Evolutionary conservation across 2,113 vertebrate species (phyloP), one percentile per base, ranked within the genome.

Genomic region (Chauna torquata): DNA sequence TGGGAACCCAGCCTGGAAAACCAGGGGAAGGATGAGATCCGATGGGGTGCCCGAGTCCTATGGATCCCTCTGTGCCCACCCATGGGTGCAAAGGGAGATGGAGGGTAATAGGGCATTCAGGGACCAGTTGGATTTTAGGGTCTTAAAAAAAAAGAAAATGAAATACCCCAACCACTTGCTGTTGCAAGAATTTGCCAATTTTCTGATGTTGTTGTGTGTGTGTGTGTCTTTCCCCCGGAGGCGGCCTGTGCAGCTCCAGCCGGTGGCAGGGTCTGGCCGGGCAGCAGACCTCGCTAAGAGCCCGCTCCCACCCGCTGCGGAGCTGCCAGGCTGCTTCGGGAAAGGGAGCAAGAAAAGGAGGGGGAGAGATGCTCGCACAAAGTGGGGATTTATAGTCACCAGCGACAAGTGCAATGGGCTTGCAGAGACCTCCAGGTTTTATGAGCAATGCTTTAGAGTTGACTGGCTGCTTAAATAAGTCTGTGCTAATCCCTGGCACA

Each of bases 391-490:
- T 94, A 82, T 40, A 30, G 90, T 22, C 70, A 58, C 80, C 8
- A 2, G 83, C 3, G n/a, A 74, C 83, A 94, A 92, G 82, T 80
- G 83, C 2, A 1, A 89, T 80, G 61, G 90, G 72, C 93, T 85
- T 1, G 1, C 25, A 10, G 81, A 70, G 78, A 93, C 83, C 81
- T 89, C 82, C 58, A 22, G 74, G 34, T 76, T 97, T 96, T 89
- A 92, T 24, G 86, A 91, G 77, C 17, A 3, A 30, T n/a, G 38
- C 34, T 93, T 79, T 65, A 69, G 87, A 94, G 86, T 62, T 92
- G 95, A 92, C 49, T 89, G 88, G 88, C 87, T 95, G 93, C 90
- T 96, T 92, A 93, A 94, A 77, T 79, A 93, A 89, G 90, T 83
- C 92, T 92, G 88, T 65, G 86, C 86, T 94, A 88, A 97, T 96